phyloP scores from a whole-genome alignment of 2,113 vertebrate species.

The Peromyscus leucopus region DNA sequence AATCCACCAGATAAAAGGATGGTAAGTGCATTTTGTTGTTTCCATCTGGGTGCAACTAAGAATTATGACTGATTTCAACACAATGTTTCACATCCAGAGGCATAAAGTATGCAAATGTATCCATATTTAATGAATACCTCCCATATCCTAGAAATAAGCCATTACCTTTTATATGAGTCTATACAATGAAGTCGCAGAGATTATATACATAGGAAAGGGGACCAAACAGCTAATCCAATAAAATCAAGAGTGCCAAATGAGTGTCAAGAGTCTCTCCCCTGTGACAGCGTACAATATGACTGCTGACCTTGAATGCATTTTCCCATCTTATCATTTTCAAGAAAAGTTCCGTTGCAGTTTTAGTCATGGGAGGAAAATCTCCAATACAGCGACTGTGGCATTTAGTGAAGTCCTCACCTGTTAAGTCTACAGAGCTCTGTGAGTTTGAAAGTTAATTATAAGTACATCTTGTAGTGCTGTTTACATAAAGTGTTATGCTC shows the following conservation, averaged over 20 bases:
- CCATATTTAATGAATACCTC: background rate
- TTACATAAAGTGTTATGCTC: conserved; percentile 2
- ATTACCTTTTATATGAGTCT: background rate
- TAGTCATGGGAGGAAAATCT: background rate
- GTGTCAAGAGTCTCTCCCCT: conserved; percentile 11
- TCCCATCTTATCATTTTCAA: fast-evolving
- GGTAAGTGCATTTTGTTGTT: conserved; percentile 75
- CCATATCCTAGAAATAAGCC: background rate
- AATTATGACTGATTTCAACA: background rate
- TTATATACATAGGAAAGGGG: background rate
- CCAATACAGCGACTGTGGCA: background rate
- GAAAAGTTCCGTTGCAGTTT: background rate
- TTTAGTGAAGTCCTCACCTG: background rate
- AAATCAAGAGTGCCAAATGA: background rate
- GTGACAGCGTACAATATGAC: background rate
- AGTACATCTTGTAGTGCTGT: background rate
- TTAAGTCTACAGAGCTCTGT: background rate
- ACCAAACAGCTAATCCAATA: background rate
- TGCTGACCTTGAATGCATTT: background rate
- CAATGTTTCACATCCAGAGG: background rate
- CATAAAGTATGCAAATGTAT: conserved; percentile 32
- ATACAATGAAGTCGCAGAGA: conserved; percentile 19
- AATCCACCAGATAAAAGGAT: conserved; percentile 62
- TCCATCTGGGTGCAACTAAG: background rate
- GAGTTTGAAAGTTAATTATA: background rate